A percentile compares a stretch with the other conserved stretches of the same genome.
These are phyloP conservation scores for Aphrophora alni DNA, from an alignment of 2,888 invertebrate species.

Conservation along the genomic window DNA sequence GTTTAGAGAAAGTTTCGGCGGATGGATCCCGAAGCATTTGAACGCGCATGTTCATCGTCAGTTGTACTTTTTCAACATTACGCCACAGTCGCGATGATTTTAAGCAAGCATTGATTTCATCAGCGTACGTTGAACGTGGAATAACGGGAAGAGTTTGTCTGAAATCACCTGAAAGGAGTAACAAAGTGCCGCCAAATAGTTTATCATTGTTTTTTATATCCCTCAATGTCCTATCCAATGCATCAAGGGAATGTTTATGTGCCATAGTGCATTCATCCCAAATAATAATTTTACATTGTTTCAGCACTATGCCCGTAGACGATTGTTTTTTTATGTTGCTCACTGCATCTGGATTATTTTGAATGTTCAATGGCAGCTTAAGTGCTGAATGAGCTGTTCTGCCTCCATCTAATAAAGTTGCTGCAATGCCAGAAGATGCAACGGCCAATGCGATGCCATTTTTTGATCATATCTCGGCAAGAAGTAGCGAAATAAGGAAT, in stretches of 20 bases:
- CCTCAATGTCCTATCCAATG: constrained; percentile 51
- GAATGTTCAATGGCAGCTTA: constrained; percentile 53
- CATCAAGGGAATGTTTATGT: constrained; percentile 54
- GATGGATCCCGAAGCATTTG: too few relatives aligned
- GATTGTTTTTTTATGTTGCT: constrained; percentile 53
- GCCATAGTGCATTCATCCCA: constrained; percentile 58
- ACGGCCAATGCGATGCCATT: constrained; percentile 54
- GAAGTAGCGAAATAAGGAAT: constrained; percentile 53
- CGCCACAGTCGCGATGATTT: too few relatives aligned
- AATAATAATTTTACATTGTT: constrained; percentile 53
- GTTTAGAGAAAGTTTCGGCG: not conserved
- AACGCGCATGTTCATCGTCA: too few relatives aligned
- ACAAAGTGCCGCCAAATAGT: constrained; percentile 16
- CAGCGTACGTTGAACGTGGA: not conserved
- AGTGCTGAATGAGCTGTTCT: constrained; percentile 55
- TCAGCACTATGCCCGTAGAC: constrained; percentile 51
- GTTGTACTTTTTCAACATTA: not conserved
- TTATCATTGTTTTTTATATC: constrained; percentile 26
- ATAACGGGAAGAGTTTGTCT: constrained; percentile 22
- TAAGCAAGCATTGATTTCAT: constrained; percentile 31
- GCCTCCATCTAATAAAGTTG: constrained; percentile 56
- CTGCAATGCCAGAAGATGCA: constrained; percentile 56
- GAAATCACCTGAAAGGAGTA: constrained; percentile 10
- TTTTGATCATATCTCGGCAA: constrained; percentile 51
- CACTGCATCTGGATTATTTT: constrained; percentile 24